phyloP scores from a whole-genome alignment of 1,140 invertebrate genomes.

The Drosophila bipectinata region DNA sequence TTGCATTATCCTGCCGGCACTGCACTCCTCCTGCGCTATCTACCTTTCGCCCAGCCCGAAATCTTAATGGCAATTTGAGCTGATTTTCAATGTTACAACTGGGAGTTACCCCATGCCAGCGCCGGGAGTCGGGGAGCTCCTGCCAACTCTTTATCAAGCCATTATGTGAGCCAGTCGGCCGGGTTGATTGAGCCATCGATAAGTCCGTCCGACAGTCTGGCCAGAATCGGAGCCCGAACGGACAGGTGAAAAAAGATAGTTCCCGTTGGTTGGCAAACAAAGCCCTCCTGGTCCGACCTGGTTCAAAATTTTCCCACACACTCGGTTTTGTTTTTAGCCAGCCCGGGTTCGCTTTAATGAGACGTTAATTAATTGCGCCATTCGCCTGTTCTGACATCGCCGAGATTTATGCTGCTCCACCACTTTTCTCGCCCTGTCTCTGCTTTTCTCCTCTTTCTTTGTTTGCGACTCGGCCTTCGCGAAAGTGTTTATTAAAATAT shows the following conservation, averaged over 20 bases:
- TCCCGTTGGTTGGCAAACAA: slow-evolving; percentile 44
- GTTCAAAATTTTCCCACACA: slow-evolving; percentile 66
- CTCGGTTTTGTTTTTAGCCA: slow-evolving; percentile 42
- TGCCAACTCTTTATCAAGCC: slow-evolving; percentile 76
- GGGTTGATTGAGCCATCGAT: slow-evolving; percentile 73
- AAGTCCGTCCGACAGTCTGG: slow-evolving; percentile 38
- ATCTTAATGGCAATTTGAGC: slow-evolving; percentile 79
- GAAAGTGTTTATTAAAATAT: slow-evolving; percentile 84
- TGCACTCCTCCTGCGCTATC: slow-evolving; percentile 45
- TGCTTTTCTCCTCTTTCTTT: background rate
- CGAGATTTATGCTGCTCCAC: slow-evolving; percentile 67
- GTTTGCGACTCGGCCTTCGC: slow-evolving; percentile 40
- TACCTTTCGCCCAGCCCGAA: slow-evolving; percentile 58
- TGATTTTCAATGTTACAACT: slow-evolving; percentile 83
- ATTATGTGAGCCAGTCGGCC: slow-evolving; percentile 62
- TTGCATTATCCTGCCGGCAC: slow-evolving; percentile 56
- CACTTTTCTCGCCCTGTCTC: slow-evolving; percentile 37
- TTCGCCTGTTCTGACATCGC: slow-evolving; percentile 68
- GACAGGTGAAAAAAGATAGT: slow-evolving; percentile 32
- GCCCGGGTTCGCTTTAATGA: slow-evolving; percentile 75
- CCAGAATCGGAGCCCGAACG: slow-evolving; percentile 1
- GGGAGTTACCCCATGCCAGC: slow-evolving; percentile 62
- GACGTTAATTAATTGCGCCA: slow-evolving; percentile 81
- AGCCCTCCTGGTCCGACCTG: slow-evolving; percentile 10
- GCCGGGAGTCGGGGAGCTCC: background rate